Base-by-base conservation (phyloP, 2,113 vertebrate species). In the Pleuronectes platessa region DNA sequence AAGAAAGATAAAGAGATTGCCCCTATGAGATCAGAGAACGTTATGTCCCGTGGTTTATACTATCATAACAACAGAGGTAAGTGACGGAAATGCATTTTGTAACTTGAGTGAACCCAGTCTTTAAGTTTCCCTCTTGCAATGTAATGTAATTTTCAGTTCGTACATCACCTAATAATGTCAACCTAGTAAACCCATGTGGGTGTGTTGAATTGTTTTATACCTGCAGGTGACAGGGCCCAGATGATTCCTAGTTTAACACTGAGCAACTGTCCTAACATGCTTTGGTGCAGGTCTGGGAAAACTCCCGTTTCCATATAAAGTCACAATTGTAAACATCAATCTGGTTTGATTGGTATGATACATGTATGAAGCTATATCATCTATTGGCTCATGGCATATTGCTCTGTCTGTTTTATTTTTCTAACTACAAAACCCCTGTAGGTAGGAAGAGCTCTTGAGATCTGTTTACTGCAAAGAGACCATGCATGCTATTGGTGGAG, bases 401-500 rank as follows among this genome's bases (percentile, higher is more conserved):
- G 45, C 74, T 31, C 6, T 65, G 70, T 87, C 54, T 31, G 58
- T 21, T 24, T n/a, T 60, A 68, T 64, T 59, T 70, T 64, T 47
- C 76, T 81, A 75, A 70, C 64, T 62, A 64, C 66, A 42, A 71
- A 49, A 56, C 67, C 70, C 58, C 75, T 70, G 35, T 59, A 60
- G 71, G 70, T 85, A 51, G 71, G 68, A 77, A 67, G 77, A 82
- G 74, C 37, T 78, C 61, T 78, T 67, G 69, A 70, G 68, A 71
- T 76, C 40, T 0, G 73, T 88, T 90, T 80, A 83, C 84, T 86
- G 78, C 83, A 73, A 61, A 71, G 81, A 85, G 87, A 82, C 63
- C 76, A 73, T 91, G 90, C 89, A 91, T 87, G 87, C 84, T 82
- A 42, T 83, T 51, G 67, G 87, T 88, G 84, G 88, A 84, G 89